Percentiles rank a stretch among this genome's conserved stretches.
phyloP scores from a whole-genome alignment of 2,113 vertebrate species.

The Amblyornis subalaris region DNA sequence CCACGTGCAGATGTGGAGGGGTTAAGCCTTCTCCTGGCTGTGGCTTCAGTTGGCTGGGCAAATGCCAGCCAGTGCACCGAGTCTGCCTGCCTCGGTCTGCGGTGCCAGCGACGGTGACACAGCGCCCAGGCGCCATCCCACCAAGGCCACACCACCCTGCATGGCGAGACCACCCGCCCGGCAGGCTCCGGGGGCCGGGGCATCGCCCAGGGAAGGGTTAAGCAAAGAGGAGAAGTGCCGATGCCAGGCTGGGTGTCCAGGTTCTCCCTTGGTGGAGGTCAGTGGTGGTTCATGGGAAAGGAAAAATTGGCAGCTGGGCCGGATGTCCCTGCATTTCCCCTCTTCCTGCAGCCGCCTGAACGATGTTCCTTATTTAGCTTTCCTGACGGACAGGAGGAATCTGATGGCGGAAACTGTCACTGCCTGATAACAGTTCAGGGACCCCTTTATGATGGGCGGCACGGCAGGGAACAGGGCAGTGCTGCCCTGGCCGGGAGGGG shows the following conservation, averaged over 20 bases:
- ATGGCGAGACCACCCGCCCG: accelerated
- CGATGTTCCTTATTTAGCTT: constrained; percentile 79
- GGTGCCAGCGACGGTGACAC: accelerated
- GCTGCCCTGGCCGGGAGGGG: neutral
- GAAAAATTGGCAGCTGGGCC: constrained; percentile 80
- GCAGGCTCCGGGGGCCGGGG: neutral
- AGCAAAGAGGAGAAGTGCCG: neutral
- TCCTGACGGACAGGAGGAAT: constrained; percentile 74
- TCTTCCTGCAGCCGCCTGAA: constrained; percentile 78
- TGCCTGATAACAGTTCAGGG: constrained; percentile 77
- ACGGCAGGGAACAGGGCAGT: neutral
- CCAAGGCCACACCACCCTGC: accelerated
- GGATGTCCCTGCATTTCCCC: constrained; percentile 85
- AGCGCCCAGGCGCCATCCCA: accelerated
- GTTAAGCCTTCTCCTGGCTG: neutral
- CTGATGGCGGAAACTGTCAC: constrained; percentile 78
- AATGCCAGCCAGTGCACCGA: neutral
- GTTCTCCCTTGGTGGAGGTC: constrained; percentile 73
- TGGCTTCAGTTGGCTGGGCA: neutral
- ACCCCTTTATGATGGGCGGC: constrained; percentile 44
- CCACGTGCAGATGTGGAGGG: accelerated
- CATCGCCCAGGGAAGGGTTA: constrained; percentile 17
- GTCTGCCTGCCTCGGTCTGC: accelerated
- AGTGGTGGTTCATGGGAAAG: constrained; percentile 91
- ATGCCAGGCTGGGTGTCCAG: constrained; percentile 65